Conservation (phyloP, 2,888 invertebrate species). For the Harmothoe impar region DNA sequence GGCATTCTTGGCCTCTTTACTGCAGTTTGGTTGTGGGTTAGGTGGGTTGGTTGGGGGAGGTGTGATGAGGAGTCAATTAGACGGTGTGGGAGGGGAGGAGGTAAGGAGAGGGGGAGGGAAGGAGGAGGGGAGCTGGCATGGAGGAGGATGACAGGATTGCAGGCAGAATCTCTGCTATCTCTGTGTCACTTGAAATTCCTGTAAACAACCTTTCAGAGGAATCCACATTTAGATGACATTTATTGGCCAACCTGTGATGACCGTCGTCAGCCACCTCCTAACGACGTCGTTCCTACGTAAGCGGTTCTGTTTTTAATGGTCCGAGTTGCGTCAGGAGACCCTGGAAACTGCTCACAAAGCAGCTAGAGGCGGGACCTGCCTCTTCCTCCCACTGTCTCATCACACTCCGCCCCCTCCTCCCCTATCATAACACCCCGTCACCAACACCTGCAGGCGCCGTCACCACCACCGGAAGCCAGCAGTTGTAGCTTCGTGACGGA, state of each 20-base stretch:
- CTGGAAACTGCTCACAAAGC: background rate
- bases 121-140: background rate
- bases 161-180: background rate
- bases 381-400: too few relatives aligned
- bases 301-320: background rate
- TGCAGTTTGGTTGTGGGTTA: too few relatives aligned
- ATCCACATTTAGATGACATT: slow-evolving; percentile 22
- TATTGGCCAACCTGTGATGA: background rate
- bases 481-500: background rate
- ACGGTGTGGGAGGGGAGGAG: background rate
- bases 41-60: too few relatives aligned
- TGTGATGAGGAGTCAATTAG: too few relatives aligned
- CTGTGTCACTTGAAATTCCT: background rate
- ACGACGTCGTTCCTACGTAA: background rate
- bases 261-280: background rate
- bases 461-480: background rate
- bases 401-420: background rate
- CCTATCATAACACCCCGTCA: background rate
- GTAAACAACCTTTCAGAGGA: background rate
- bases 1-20: too few relatives aligned
- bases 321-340: background rate
- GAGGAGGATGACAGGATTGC: background rate
- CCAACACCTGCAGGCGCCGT: background rate
- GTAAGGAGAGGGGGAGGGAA: background rate
- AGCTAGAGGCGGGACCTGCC: too few relatives aligned